phyloP scores from a whole-genome alignment of 2,888 invertebrate genomes.

The Epinotia bilunana region DNA sequence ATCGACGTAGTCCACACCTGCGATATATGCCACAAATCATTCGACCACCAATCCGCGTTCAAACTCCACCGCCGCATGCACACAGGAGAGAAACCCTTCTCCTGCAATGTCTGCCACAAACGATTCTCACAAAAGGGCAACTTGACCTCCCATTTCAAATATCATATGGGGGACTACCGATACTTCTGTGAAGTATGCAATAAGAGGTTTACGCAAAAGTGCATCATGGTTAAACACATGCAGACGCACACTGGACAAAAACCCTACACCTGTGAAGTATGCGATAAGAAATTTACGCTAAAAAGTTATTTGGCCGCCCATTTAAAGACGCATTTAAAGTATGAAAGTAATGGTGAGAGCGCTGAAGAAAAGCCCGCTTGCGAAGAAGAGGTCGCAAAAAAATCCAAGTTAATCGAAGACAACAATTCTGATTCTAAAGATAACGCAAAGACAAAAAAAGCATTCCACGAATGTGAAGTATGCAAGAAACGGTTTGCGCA shows the following conservation, averaged over 20 bases:
- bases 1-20: slow-evolving; percentile 6
- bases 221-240: slow-evolving; percentile 14
- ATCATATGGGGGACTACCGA: slow-evolving; percentile 9
- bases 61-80: slow-evolving; percentile 17
- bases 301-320: slow-evolving; percentile 15
- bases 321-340: slow-evolving; percentile 11
- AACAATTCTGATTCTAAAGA: not conserved
- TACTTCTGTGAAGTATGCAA: slow-evolving; percentile 16
- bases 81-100: slow-evolving; percentile 17
- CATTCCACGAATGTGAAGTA: not conserved
- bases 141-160: slow-evolving; percentile 6
- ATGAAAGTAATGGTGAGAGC: not conserved
- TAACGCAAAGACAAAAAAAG: not conserved
- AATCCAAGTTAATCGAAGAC: not conserved
- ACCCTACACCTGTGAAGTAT: slow-evolving; percentile 14
- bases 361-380: not conserved
- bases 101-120: slow-evolving; percentile 15
- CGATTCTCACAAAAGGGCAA: slow-evolving; percentile 14
- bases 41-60: slow-evolving; percentile 8
- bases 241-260: slow-evolving; percentile 13
- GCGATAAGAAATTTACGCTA: slow-evolving; percentile 5
- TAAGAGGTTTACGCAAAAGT: slow-evolving; percentile 8
- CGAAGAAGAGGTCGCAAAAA: not conserved
- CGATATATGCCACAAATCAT: slow-evolving; percentile 12
- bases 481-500: slow-evolving; percentile 15